A percentile compares a stretch with the other conserved stretches of the same genome.
Conservation (phyloP, 2,113 vertebrate species). For the Felis catus region F.catus_Fca126_mat1.0 CM031420.1:38198501-38199000, state of each 20-base stretch:
- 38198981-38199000: constrained; percentile 57
- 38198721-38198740: not conserved
- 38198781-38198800: constrained; percentile 37
- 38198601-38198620: not conserved
- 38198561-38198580: not conserved
- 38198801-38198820: constrained; percentile 7
- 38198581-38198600: not conserved
- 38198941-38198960: constrained; percentile 36
- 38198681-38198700: not conserved
- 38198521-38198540: not conserved
- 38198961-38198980: constrained; percentile 45
- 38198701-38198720: not conserved
- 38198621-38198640: not conserved
- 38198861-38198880: constrained; percentile 54
- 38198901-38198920: constrained; percentile 65
- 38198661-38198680: not conserved
- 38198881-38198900: constrained; percentile 56
- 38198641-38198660: not conserved
- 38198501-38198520: not conserved
- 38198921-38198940: constrained; percentile 57
- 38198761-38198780: not conserved
- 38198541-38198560: not conserved
- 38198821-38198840: constrained; percentile 50
- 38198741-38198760: not conserved
- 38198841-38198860: constrained; percentile 56